Conservation (phyloP, 2,113 vertebrate genomes). For the Riparia riparia region DNA sequence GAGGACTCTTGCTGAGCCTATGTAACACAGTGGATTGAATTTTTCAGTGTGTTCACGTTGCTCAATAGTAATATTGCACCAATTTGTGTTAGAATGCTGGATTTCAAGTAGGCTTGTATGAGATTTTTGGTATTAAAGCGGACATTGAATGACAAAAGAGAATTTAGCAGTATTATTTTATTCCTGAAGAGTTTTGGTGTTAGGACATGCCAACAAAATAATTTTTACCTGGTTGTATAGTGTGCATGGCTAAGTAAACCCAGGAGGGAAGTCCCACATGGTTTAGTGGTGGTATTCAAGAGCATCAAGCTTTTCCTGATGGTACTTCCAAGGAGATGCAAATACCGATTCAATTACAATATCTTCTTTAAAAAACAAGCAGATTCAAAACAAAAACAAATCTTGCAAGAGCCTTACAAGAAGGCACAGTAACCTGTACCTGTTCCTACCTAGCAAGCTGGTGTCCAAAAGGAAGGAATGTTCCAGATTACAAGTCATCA, state of each 20-base stretch:
- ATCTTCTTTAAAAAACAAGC: not conserved
- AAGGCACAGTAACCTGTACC: not conserved
- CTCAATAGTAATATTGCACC: not conserved
- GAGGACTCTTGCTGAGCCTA: not conserved
- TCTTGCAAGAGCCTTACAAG: not conserved
- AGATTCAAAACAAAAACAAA: slow-evolving; percentile 34
- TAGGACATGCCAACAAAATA: not conserved
- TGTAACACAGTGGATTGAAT: not conserved
- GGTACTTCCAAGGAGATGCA: slow-evolving; percentile 35
- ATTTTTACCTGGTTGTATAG: not conserved
- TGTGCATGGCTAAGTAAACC: not conserved
- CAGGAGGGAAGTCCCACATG: not conserved
- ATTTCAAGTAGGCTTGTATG: not conserved
- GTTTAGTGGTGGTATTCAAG: not conserved
- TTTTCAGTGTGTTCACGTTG: not conserved
- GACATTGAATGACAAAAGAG: not conserved
- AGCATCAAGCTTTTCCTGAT: slow-evolving; percentile 34
- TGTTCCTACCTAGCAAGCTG: not conserved
- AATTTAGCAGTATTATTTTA: not conserved
- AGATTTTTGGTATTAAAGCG: not conserved
- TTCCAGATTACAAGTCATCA: slow-evolving; percentile 29
- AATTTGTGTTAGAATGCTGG: not conserved
- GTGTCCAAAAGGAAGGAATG: slow-evolving; percentile 35
- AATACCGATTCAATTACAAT: not conserved
- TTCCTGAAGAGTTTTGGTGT: not conserved